Percentiles rank a stretch among this genome's conserved stretches.
Evolutionary conservation across 2,888 invertebrate species (phyloP).

Genomic region (Nomada hirtipes): DNA sequence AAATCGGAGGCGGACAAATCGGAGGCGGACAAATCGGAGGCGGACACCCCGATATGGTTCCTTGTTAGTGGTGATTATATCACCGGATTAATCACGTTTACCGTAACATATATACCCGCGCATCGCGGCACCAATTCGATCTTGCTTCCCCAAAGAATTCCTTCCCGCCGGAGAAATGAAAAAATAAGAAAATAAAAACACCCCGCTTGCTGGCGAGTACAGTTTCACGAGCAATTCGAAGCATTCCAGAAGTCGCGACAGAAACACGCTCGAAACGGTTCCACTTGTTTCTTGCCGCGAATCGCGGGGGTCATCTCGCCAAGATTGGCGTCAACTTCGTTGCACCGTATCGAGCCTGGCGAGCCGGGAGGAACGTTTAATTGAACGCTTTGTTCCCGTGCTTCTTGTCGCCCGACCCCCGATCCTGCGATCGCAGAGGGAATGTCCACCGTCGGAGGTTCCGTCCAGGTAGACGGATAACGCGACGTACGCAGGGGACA

Average conservation of each 20-base stretch:
- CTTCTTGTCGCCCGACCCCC: constrained; percentile 49
- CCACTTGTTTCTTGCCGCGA: neutral
- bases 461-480: constrained; percentile 48
- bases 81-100: no score
- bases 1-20: no score
- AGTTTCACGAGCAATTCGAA: constrained; percentile 13
- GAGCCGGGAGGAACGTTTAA: constrained; percentile 55
- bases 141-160: neutral
- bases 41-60: no score
- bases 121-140: neutral
- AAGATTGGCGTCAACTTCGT: constrained; percentile 51
- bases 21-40: no score
- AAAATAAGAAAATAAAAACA: neutral
- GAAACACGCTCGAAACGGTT: neutral
- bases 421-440: constrained; percentile 52
- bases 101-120: no score
- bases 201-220: neutral
- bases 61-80: no score
- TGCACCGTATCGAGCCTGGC: constrained; percentile 40
- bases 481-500: constrained; percentile 42
- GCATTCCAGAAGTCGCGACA: neutral
- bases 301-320: constrained; percentile 14
- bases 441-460: constrained; percentile 48
- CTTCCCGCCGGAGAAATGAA: neutral
- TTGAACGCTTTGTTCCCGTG: constrained; percentile 63